phyloP scores from a whole-genome alignment of 2,888 invertebrate genomes.

The Podotricha telesiphe region DNA sequence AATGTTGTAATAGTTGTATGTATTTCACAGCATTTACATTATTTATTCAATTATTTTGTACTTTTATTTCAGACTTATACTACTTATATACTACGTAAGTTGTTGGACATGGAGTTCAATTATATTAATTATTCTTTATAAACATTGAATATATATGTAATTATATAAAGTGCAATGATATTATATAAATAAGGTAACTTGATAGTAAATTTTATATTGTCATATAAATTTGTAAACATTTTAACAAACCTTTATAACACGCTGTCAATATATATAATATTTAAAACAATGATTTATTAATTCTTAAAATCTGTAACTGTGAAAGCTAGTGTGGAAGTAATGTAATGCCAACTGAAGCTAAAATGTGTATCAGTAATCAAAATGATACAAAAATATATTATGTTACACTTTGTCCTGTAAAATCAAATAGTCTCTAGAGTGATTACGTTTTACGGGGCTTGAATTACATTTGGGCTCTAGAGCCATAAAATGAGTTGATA shows the following conservation, averaged over 20 bases:
- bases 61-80: neutral
- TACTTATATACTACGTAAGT: neutral
- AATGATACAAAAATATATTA: conserved; percentile 29
- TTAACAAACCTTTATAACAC: too few relatives aligned
- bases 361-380: neutral
- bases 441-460: conserved; percentile 55
- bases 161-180: too few relatives aligned
- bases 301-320: too few relatives aligned
- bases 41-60: neutral
- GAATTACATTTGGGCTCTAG: conserved; percentile 44
- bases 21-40: neutral
- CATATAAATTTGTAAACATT: too few relatives aligned
- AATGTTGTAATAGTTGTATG: neutral
- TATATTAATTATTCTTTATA: too few relatives aligned
- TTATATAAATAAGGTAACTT: too few relatives aligned
- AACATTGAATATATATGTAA: too few relatives aligned
- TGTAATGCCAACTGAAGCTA: neutral
- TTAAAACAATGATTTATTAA: too few relatives aligned
- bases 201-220: too few relatives aligned
- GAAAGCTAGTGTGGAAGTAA: too few relatives aligned
- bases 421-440: conserved; percentile 51
- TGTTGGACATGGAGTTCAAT: too few relatives aligned
- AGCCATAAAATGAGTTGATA: conserved; percentile 56
- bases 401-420: conserved; percentile 49
- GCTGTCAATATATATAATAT: too few relatives aligned